Conservation (phyloP, 2,113 vertebrate species). For the Talpa occidentalis region DNA sequence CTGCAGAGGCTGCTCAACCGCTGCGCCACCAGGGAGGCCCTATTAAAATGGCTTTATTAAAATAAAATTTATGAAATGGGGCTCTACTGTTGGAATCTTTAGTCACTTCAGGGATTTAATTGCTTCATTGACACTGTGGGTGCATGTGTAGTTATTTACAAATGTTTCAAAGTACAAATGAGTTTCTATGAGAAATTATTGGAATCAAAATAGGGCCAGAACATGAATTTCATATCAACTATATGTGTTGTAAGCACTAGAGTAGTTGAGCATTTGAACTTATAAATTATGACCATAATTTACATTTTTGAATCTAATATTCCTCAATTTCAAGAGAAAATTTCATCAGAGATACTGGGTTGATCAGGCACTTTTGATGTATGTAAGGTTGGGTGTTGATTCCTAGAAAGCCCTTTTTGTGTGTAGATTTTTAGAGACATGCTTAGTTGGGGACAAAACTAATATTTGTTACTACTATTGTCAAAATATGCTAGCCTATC, state of each 20-base stretch:
- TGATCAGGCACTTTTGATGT: neutral
- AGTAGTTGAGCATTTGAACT: neutral
- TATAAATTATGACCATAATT: neutral
- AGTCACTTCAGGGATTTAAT: neutral
- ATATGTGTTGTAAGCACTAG: neutral
- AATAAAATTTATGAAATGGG: neutral
- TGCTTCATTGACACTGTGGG: neutral
- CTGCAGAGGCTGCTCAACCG: too few species aligned
- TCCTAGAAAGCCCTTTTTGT: neutral
- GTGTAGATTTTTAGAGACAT: neutral
- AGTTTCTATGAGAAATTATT: neutral
- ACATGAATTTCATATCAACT: neutral
- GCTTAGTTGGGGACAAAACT: neutral
- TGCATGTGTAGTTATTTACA: neutral
- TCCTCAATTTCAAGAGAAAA: neutral
- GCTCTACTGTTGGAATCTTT: neutral
- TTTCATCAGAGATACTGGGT: neutral
- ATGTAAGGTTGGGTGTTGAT: neutral
- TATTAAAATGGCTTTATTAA: too few species aligned
- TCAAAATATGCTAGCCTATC: neutral
- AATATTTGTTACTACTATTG: conserved; percentile 6
- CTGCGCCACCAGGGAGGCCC: too few species aligned
- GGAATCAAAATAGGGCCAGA: neutral
- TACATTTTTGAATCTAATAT: neutral
- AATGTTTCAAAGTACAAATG: conserved; percentile 4